phyloP scores from a whole-genome alignment of 92 coral and sea anemone species.

The Phenganax subtilis region DNA sequence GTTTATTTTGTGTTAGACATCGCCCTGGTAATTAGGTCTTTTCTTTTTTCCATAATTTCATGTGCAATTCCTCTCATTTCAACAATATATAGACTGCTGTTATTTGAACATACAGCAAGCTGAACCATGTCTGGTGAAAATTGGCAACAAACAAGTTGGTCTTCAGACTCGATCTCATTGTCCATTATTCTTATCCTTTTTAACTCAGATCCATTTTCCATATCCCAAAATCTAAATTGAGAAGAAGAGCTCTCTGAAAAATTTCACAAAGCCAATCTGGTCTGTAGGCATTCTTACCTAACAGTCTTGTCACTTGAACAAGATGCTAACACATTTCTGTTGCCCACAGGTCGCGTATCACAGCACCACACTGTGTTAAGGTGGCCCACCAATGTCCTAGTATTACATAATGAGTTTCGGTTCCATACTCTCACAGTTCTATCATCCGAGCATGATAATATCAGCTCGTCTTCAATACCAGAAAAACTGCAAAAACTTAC shows the following conservation, averaged over 20 bases:
- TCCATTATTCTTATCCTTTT: conserved; percentile 55
- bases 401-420: conserved; percentile 36
- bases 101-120: conserved; percentile 58
- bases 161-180: conserved; percentile 53
- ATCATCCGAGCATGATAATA: conserved; percentile 66
- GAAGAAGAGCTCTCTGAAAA: background rate
- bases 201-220: conserved; percentile 53
- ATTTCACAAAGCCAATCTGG: background rate
- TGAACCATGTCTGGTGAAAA: conserved; percentile 44
- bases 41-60: conserved; percentile 40
- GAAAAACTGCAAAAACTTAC: conserved; percentile 56
- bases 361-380: conserved; percentile 63
- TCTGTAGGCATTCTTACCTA: conserved; percentile 42
- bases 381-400: conserved; percentile 49
- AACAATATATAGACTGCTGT: conserved; percentile 56
- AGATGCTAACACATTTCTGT: conserved; percentile 44
- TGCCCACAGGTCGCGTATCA: conserved; percentile 43
- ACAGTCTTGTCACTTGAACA: conserved; percentile 69
- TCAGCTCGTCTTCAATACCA: conserved; percentile 43
- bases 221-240: conserved; percentile 59
- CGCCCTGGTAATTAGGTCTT: too few species aligned
- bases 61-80: conserved; percentile 41
- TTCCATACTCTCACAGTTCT: conserved; percentile 63
- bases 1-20: too few species aligned
- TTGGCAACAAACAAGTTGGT: conserved; percentile 59